Conservation (phyloP, 2,888 invertebrate species). For the Taenaris catops region DNA sequence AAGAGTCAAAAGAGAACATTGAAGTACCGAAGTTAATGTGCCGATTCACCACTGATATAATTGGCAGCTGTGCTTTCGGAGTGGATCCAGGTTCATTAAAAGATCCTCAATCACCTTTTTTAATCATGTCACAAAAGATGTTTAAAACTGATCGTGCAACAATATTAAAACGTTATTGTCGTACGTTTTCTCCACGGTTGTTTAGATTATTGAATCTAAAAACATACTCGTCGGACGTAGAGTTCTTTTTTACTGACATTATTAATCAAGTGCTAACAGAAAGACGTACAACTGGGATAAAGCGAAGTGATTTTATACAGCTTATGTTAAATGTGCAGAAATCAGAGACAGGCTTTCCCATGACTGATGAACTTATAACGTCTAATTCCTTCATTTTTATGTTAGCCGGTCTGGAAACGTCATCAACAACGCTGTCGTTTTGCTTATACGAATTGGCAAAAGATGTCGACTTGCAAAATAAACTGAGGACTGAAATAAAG, state of each 20-base stretch:
- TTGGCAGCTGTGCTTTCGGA: constrained; percentile 70
- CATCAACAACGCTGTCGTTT: constrained; percentile 65
- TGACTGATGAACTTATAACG: constrained; percentile 69
- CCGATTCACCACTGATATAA: constrained; percentile 67
- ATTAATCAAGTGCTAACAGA: constrained; percentile 62
- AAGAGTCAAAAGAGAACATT: constrained; percentile 43
- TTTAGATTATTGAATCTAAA: constrained; percentile 65
- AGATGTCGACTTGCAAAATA: constrained; percentile 54
- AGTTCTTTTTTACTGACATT: constrained; percentile 56
- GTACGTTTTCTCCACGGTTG: constrained; percentile 59
- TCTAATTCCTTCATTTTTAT: constrained; percentile 75
- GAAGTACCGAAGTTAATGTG: constrained; percentile 58
- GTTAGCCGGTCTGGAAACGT: constrained; percentile 69
- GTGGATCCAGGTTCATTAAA: constrained; percentile 61
- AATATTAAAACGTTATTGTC: constrained; percentile 61
- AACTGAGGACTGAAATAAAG: constrained; percentile 48
- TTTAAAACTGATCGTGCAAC: constrained; percentile 55
- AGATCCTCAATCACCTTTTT: constrained; percentile 58
- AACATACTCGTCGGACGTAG: constrained; percentile 59
- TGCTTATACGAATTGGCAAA: constrained; percentile 66
- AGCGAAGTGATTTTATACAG: constrained; percentile 64
- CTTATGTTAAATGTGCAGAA: constrained; percentile 69
- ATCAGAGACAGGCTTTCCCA: constrained; percentile 46
- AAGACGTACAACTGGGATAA: constrained; percentile 46
- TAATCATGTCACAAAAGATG: constrained; percentile 69